Evolutionary conservation across 2,888 invertebrate species (phyloP).

Genomic region (Chrysopilus asiliformis): DNA sequence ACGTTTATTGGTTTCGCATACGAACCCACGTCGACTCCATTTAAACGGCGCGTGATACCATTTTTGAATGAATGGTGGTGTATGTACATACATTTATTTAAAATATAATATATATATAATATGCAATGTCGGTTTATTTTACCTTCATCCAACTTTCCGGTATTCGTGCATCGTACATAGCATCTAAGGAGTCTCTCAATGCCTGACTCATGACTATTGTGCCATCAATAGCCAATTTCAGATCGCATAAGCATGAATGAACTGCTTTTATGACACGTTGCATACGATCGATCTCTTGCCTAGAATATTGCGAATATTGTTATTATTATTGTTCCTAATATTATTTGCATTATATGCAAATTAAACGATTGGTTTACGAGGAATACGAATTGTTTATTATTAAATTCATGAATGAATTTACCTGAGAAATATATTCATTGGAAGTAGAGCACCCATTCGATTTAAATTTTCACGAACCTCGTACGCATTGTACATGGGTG

Average conservation of each 20-base stretch:
- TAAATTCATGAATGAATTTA: conserved; percentile 17
- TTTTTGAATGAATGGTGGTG: too few relatives aligned
- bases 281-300: conserved; percentile 70
- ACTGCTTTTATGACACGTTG: conserved; percentile 73
- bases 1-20: too few relatives aligned
- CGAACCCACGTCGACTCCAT: too few relatives aligned
- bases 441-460: conserved; percentile 82
- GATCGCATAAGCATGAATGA: conserved; percentile 65
- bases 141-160: conserved; percentile 87
- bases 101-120: too few relatives aligned
- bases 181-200: conserved; percentile 75
- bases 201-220: conserved; percentile 94
- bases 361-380: too few relatives aligned
- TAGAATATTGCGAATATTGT: conserved; percentile 19
- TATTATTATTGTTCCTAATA: too few relatives aligned
- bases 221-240: conserved; percentile 91
- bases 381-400: background rate
- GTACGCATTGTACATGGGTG: conserved; percentile 73
- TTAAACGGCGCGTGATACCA: too few relatives aligned
- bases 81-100: too few relatives aligned
- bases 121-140: too few relatives aligned
- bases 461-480: conserved; percentile 81
- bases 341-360: too few relatives aligned
- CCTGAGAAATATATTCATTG: conserved; percentile 90
- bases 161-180: conserved; percentile 93